Conservation (phyloP, 2,888 invertebrate species). For the Drosophila mayaguana region DNA sequence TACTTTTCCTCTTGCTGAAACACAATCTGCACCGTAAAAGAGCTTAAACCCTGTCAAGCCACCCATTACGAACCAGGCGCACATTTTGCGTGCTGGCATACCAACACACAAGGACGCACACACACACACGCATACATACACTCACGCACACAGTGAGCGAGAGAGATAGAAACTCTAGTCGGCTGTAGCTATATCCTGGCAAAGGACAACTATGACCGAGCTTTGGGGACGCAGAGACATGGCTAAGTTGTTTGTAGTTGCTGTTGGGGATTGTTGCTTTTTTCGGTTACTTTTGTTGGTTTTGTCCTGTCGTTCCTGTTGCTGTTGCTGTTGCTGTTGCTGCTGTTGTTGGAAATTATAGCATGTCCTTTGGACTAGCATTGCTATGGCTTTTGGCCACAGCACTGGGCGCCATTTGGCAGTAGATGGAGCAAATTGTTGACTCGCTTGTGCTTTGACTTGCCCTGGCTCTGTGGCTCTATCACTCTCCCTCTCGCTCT, state of each 20-base stretch:
- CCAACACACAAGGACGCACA: conserved; percentile 58
- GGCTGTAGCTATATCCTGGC: conserved; percentile 40
- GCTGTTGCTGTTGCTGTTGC: conserved; percentile 34
- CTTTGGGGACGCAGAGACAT: conserved; percentile 67
- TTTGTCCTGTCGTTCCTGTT: conserved; percentile 35
- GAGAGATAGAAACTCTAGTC: conserved; percentile 4
- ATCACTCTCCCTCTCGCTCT: background rate
- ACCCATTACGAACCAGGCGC: conserved; percentile 78
- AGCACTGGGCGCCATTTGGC: conserved; percentile 29
- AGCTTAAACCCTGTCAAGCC: conserved; percentile 82
- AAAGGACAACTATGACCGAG: conserved; percentile 79
- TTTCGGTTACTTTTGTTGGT: conserved; percentile 78
- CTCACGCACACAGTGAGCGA: conserved; percentile 14
- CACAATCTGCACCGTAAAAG: conserved; percentile 81
- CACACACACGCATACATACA: conserved; percentile 16
- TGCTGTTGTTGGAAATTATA: conserved; percentile 73
- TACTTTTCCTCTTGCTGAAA: conserved; percentile 62
- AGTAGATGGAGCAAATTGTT: conserved; percentile 50
- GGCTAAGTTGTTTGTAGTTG: conserved; percentile 78
- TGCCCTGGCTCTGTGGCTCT: conserved; percentile 22
- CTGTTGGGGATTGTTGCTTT: conserved; percentile 74
- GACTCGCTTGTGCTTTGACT: conserved; percentile 63
- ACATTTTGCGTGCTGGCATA: conserved; percentile 78
- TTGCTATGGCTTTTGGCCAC: conserved; percentile 72
- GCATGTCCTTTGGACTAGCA: conserved; percentile 79